phyloP scores from a whole-genome alignment of 1,140 invertebrate genomes.

The Diachasma alloeum region DNA sequence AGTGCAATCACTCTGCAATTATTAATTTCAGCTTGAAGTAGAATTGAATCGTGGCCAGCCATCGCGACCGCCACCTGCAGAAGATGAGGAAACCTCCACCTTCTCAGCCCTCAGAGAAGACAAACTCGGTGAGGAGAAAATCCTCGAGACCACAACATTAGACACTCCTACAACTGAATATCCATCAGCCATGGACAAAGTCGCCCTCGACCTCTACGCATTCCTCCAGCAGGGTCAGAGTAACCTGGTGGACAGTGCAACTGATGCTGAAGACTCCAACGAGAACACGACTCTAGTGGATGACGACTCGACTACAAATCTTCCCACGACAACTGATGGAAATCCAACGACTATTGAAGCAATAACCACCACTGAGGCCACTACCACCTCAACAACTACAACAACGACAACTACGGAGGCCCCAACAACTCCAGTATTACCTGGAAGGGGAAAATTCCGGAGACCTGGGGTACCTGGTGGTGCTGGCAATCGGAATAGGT shows the following conservation, averaged over 20 bases:
- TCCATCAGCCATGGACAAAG: constrained; percentile 77
- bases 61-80: constrained; percentile 36
- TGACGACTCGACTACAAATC: constrained; percentile 68
- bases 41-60: constrained; percentile 51
- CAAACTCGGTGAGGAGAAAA: constrained; percentile 35
- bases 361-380: constrained; percentile 56
- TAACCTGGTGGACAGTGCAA: constrained; percentile 68
- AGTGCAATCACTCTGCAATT: no score
- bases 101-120: constrained; percentile 15
- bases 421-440: constrained; percentile 45
- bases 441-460: constrained; percentile 60
- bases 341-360: constrained; percentile 68
- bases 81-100: constrained; percentile 23
- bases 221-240: constrained; percentile 76
- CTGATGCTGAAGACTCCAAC: constrained; percentile 44
- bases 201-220: constrained; percentile 81
- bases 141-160: constrained; percentile 60
- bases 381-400: constrained; percentile 60
- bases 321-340: constrained; percentile 67
- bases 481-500: constrained; percentile 52
- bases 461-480: constrained; percentile 48
- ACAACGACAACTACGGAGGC: constrained; percentile 45
- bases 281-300: constrained; percentile 58
- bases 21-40: constrained; percentile 35
- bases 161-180: constrained; percentile 69